Evolutionary conservation across 2,888 invertebrate genomes (phyloP).

Genomic region (Sicus ferrugineus): DNA sequence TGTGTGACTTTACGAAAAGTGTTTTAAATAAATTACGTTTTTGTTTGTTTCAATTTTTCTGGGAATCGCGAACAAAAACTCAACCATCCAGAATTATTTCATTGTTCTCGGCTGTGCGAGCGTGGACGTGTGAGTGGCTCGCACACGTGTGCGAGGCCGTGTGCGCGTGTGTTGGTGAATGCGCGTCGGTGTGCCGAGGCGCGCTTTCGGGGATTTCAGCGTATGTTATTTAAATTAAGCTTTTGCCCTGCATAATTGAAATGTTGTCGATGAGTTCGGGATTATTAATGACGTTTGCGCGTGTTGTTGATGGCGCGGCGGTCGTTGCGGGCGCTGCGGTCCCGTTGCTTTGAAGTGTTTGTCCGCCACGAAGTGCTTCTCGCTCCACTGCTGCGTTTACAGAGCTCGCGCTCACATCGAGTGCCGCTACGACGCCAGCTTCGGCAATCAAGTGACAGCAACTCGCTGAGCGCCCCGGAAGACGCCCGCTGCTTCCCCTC

Average conservation of each 20-base stretch:
- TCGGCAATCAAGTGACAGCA: no score
- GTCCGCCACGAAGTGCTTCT: neutral
- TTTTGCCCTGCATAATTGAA: conserved; percentile 8
- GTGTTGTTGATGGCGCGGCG: neutral
- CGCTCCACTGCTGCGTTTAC: neutral
- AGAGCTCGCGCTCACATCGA: no score
- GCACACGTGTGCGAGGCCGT: conserved; percentile 7
- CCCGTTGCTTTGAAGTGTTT: neutral
- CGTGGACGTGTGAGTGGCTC: neutral
- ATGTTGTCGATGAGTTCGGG: conserved; percentile 7
- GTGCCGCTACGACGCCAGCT: no score
- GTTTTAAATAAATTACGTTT: conserved; percentile 54
- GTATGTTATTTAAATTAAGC: conserved; percentile 18
- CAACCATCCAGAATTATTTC: neutral
- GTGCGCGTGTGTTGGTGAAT: neutral
- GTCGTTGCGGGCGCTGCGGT: neutral
- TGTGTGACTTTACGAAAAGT: conserved; percentile 46
- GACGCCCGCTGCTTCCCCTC: no score
- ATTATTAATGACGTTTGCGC: conserved; percentile 5
- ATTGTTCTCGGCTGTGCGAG: neutral
- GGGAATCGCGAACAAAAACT: neutral
- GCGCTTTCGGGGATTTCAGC: conserved; percentile 17
- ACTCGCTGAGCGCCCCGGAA: no score
- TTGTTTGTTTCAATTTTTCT: neutral
- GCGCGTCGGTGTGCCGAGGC: neutral